These are phyloP conservation scores for Trypoxylus dichotomus DNA, from an alignment of 1,140 invertebrate species.

Conservation along the genomic window DNA sequence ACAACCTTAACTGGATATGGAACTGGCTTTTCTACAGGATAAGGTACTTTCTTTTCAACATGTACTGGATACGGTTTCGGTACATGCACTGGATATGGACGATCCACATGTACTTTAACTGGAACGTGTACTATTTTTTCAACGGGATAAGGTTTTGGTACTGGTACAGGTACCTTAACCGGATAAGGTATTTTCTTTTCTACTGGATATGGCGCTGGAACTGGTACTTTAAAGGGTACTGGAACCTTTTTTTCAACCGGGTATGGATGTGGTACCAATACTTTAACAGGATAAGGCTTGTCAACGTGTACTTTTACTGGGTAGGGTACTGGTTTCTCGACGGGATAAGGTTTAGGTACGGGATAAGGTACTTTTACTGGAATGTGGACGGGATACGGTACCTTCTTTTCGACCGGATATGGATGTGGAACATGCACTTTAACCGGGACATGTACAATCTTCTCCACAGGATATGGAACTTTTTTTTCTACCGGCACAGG, in stretches of 20 bases:
- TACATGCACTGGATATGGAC: conserved; percentile 61
- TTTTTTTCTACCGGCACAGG: conserved; percentile 51
- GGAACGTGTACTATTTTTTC: conserved; percentile 62
- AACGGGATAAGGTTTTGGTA: conserved; percentile 63
- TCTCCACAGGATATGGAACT: conserved; percentile 51
- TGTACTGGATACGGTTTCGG: conserved; percentile 52
- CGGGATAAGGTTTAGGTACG: conserved; percentile 68
- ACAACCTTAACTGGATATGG: conserved; percentile 56
- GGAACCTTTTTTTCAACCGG: conserved; percentile 68
- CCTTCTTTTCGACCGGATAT: conserved; percentile 72
- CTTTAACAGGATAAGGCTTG: conserved; percentile 65
- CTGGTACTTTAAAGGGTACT: conserved; percentile 64
- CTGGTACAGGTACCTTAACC: conserved; percentile 62
- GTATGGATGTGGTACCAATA: conserved; percentile 68
- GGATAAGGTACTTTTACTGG: conserved; percentile 63
- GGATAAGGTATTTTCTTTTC: conserved; percentile 66
- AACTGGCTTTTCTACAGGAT: conserved; percentile 57
- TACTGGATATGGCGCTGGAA: conserved; percentile 66
- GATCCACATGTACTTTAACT: conserved; percentile 64
- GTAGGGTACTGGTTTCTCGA: conserved; percentile 72
- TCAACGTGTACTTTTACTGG: conserved; percentile 72
- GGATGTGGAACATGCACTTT: conserved; percentile 61
- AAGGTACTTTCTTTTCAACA: conserved; percentile 54
- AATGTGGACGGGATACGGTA: conserved; percentile 69
- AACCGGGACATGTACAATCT: conserved; percentile 65